These are phyloP conservation scores for Semotilus atromaculatus DNA, from an alignment of 2,797 vertebrate species.

Conservation along the genomic window DNA sequence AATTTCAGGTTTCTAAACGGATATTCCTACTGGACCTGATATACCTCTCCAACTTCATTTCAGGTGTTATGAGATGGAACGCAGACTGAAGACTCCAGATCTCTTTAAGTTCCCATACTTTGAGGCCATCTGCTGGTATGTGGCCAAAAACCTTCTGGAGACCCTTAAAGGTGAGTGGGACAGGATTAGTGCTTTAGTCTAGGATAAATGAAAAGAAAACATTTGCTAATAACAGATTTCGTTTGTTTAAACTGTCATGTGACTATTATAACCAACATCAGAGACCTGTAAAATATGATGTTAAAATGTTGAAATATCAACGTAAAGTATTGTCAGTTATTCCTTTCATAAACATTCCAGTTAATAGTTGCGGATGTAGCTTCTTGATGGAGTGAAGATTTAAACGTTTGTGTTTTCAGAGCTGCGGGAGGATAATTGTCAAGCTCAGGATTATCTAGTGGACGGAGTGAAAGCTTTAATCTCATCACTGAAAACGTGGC, in stretches of 20 bases:
- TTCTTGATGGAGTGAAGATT: not conserved
- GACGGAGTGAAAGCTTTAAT: conserved; percentile 97
- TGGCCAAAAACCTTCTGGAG: conserved; percentile 97
- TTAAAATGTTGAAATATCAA: not conserved
- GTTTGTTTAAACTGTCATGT: not conserved
- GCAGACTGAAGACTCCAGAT: conserved; percentile 97
- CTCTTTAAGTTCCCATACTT: conserved; percentile 99
- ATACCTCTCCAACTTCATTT: conserved; percentile 16
- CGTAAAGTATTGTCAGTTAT: not conserved
- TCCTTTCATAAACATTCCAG: not conserved
- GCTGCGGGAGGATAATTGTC: conserved; percentile 90
- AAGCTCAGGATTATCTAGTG: conserved; percentile 88
- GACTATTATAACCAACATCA: not conserved
- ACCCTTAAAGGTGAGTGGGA: conserved; percentile 91
- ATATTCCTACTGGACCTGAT: not conserved
- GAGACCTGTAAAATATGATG: not conserved
- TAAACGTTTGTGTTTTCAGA: conserved; percentile 74
- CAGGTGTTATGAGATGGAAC: conserved; percentile 99
- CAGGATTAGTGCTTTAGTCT: not conserved
- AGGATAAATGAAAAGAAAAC: not conserved
- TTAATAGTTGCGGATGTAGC: not conserved
- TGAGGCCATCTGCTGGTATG: conserved; percentile 99
- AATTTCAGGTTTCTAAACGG: not conserved
- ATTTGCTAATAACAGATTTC: not conserved
- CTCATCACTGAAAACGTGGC: conserved; percentile 92